Evolutionary conservation across 1,140 invertebrate species (phyloP).

Genomic region (Lepidurus couesii): DNA sequence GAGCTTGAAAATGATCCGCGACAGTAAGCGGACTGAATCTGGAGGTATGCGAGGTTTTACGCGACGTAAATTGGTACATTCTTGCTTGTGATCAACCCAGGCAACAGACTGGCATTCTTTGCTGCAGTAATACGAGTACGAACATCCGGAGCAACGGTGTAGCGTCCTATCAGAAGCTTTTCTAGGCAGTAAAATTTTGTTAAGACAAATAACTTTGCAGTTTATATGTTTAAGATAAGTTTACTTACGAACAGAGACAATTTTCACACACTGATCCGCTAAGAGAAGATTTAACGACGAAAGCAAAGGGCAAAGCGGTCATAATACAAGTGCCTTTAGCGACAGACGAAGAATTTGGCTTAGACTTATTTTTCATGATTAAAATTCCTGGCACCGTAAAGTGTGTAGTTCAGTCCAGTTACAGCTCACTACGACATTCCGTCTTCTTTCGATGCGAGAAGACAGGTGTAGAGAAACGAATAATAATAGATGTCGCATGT

Average conservation of each 20-base stretch:
- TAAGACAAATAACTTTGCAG: constrained; percentile 27
- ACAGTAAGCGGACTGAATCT: constrained; percentile 65
- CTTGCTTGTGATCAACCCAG: constrained; percentile 68
- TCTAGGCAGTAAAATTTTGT: constrained; percentile 23
- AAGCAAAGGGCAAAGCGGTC: constrained; percentile 56
- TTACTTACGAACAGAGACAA: constrained; percentile 55
- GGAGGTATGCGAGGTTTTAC: constrained; percentile 60
- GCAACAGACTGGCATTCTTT: constrained; percentile 63
- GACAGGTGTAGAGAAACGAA: too few relatives aligned
- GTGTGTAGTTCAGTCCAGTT: too few relatives aligned
- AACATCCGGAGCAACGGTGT: constrained; percentile 68
- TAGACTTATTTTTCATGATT: constrained; percentile 19
- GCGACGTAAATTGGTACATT: constrained; percentile 64
- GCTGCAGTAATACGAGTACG: constrained; percentile 72
- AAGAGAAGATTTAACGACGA: constrained; percentile 52
- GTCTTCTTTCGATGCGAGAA: too few relatives aligned
- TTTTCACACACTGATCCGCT: constrained; percentile 54
- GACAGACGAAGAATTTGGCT: constrained; percentile 18
- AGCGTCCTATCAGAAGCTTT: constrained; percentile 27
- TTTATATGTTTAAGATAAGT: constrained; percentile 34
- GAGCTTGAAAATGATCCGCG: constrained; percentile 63
- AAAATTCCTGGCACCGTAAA: neutral
- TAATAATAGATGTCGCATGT: too few relatives aligned
- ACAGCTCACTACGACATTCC: too few relatives aligned
- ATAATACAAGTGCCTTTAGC: constrained; percentile 50